Evolutionary conservation across 2,888 invertebrate species (phyloP).

Genomic region (Ophioninae sp.): DNA sequence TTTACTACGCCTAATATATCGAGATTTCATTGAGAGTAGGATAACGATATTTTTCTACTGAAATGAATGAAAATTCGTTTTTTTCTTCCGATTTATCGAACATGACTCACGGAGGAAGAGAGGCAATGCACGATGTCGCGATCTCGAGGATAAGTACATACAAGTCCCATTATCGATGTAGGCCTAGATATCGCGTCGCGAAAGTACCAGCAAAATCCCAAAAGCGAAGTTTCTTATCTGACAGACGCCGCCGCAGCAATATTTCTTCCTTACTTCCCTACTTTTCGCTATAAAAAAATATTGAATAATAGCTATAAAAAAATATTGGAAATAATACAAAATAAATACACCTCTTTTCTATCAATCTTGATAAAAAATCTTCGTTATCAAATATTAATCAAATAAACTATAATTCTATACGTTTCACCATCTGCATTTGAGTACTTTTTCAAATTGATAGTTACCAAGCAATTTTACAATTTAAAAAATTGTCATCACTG

Average conservation of each 20-base stretch:
- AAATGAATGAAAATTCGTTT: conserved; percentile 3
- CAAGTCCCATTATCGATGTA: conserved; percentile 64
- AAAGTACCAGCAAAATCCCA: conserved; percentile 9
- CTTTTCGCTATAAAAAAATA: conserved; percentile 2
- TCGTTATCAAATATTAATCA: not conserved
- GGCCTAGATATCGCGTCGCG: conserved; percentile 62
- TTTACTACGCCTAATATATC: no score
- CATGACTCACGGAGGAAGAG: conserved; percentile 3
- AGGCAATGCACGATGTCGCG: conserved; percentile 15
- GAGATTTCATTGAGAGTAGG: not conserved
- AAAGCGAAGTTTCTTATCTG: conserved; percentile 35
- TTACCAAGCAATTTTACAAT: no score
- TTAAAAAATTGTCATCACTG: no score
- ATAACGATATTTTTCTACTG: conserved; percentile 34
- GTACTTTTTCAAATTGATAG: no score
- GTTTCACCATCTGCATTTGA: no score
- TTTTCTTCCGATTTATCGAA: conserved; percentile 5
- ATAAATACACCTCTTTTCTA: not conserved
- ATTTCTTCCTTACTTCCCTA: conserved; percentile 3
- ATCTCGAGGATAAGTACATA: conserved; percentile 42
- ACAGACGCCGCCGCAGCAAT: conserved; percentile 23
- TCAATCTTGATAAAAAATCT: conserved; percentile 5
- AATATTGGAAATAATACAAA: not conserved
- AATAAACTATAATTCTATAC: not conserved
- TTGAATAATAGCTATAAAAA: conserved; percentile 11